Conservation (phyloP, 2,888 invertebrate species). For the Chelonus formosanus region DNA sequence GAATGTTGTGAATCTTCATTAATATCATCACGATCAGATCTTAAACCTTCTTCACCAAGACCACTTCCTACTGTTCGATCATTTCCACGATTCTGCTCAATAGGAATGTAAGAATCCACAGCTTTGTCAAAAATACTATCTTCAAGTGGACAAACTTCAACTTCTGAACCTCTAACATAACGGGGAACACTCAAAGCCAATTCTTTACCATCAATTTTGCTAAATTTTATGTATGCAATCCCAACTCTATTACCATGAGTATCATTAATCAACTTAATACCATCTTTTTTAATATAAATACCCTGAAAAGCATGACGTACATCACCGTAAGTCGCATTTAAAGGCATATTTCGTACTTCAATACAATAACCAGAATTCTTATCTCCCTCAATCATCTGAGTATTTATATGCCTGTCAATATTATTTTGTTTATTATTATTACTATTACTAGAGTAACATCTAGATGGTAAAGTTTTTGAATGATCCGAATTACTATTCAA, state of each 20-base stretch:
- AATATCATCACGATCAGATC: too few species aligned
- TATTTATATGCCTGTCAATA: constrained; percentile 42
- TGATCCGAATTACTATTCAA: not conserved
- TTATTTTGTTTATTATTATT: constrained; percentile 48
- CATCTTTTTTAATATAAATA: constrained; percentile 78
- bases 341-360: constrained; percentile 78
- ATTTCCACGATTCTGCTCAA: constrained; percentile 62
- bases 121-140: constrained; percentile 80
- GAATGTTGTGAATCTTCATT: too few species aligned
- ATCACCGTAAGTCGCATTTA: constrained; percentile 80
- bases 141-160: constrained; percentile 75
- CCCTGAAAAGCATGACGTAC: constrained; percentile 84
- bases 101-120: constrained; percentile 75
- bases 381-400: constrained; percentile 40
- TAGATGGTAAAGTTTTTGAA: not conserved
- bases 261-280: constrained; percentile 87
- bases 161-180: constrained; percentile 74
- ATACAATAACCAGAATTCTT: constrained; percentile 68
- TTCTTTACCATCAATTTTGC: constrained; percentile 74
- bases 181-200: constrained; percentile 72
- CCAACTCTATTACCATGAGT: constrained; percentile 82
- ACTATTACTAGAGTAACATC: constrained; percentile 21
- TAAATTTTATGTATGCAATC: constrained; percentile 81
- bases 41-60: too few species aligned
- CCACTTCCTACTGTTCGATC: not conserved